Conservation (phyloP, 2,888 invertebrate genomes). For the Aporophyla lueneburgensis region DNA sequence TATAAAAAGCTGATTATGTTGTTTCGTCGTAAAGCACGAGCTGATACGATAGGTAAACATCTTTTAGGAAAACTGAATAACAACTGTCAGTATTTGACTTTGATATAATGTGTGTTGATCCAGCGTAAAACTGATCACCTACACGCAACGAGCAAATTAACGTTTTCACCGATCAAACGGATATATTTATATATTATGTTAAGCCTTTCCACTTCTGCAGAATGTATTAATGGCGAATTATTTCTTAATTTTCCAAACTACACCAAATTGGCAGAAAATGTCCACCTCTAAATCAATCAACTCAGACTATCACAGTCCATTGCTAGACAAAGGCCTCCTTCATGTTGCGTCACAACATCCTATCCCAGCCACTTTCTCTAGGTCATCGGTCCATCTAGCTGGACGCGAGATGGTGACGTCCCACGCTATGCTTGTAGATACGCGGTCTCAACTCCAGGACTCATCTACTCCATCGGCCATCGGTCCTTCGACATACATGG, state of each 20-base stretch:
- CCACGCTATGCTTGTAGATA: too few relatives aligned
- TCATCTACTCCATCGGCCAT: too few relatives aligned
- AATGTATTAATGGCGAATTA: background rate
- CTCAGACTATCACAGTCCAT: too few relatives aligned
- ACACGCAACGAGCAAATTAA: background rate
- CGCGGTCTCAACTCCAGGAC: too few relatives aligned
- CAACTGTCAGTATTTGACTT: background rate
- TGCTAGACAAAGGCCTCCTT: too few relatives aligned
- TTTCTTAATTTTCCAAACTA: background rate
- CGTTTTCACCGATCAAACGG: background rate
- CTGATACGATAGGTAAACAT: background rate
- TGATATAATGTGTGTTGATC: background rate
- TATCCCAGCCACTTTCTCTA: too few relatives aligned
- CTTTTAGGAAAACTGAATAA: background rate
- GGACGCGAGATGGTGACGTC: too few relatives aligned
- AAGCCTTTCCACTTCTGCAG: background rate
- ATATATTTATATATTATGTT: background rate
- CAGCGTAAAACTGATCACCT: too few relatives aligned
- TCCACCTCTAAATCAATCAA: background rate
- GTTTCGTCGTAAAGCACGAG: background rate
- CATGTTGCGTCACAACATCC: too few relatives aligned
- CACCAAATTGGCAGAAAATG: background rate
- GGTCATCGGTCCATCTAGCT: too few relatives aligned
- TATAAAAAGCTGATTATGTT: too few relatives aligned
- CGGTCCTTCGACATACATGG: too few relatives aligned